Conservation (phyloP, 2,797 vertebrate genomes). For the Leuciscus waleckii region DNA sequence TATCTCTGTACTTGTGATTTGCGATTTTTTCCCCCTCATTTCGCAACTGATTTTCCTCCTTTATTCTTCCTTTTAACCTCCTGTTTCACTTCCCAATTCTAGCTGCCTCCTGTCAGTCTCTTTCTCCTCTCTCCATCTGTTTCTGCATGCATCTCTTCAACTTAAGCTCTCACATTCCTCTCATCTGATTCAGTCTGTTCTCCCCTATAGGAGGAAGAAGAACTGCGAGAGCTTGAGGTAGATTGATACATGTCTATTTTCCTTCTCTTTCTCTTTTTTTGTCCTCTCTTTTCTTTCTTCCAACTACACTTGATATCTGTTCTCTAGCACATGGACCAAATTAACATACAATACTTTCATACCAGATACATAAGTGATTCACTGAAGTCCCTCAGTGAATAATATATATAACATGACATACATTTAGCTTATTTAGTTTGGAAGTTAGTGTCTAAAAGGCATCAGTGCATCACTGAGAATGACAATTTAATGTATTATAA, state of each 20-base stretch:
- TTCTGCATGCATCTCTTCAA: constrained; percentile 59
- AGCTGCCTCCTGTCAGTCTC: constrained; percentile 68
- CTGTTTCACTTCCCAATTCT: constrained; percentile 67
- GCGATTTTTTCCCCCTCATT: constrained; percentile 11
- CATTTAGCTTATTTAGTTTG: background rate
- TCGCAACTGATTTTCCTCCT: constrained; percentile 11
- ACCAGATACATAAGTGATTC: background rate
- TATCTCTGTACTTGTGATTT: constrained; percentile 52
- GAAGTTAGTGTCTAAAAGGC: background rate
- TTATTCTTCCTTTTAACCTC: constrained; percentile 60
- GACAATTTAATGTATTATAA: background rate
- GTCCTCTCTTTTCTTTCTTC: background rate
- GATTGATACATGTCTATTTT: constrained; percentile 60
- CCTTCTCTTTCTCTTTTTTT: background rate
- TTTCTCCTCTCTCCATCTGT: constrained; percentile 53
- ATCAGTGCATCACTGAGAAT: background rate
- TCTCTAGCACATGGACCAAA: constrained; percentile 42
- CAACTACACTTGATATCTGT: background rate
- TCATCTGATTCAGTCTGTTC: constrained; percentile 63
- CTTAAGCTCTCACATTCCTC: constrained; percentile 18
- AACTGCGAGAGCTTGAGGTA: constrained; percentile 84
- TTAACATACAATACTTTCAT: background rate
- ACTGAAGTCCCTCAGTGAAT: background rate
- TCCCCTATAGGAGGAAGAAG: constrained; percentile 82
- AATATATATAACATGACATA: background rate